Base-by-base conservation (phyloP, 2,113 vertebrate species). In the Pomatostomus ruficeps region DNA sequence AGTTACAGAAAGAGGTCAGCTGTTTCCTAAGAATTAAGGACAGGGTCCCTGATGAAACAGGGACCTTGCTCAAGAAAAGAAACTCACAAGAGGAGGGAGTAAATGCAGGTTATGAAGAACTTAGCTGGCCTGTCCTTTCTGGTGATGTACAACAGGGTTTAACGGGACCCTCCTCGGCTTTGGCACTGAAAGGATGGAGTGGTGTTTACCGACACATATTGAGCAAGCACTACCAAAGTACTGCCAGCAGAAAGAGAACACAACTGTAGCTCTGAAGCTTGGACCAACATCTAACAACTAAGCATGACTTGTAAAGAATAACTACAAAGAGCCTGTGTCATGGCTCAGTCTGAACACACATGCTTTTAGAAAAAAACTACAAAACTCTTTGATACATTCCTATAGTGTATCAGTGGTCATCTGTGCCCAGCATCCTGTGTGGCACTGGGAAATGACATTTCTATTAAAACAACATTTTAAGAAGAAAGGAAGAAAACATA, bases 241-340 rank as follows among this genome's bases (percentile, higher is more conserved):
- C 82, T 88, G 92, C 94, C 83, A 94, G 58, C 65, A 96, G 82
- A 85, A 84, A 49, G 74, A 88, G 74, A 94, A 82, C 82, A 93
- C 45, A 90, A 86, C 67, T 70, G 71, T 33, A 79, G 71, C 88
- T 85, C 79, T 90, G 72, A 48, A 80, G 71, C 85, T 95, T 95
- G 96, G 94, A 95, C 36, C 59, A 80, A 88, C 88, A 94, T 96
- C 91, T 97, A 79, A 97, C 94, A 91, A 86, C 33, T 51, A 71
- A 85, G 63, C 71, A 88, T 80, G 88, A 80, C 72, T 94, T 83
- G 67, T 77, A 59, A 93, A 90, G 90, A 91, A 91, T 65, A 83
- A 91, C 46, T 83, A 90, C 61, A 88, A 89, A 92, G 85, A 77
- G 78, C 40, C 62, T 48, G 67, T 84, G 93, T 77, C 93, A 71